phyloP scores from a whole-genome alignment of 2,113 vertebrate genomes.

The Emydura subglobosa region DNA sequence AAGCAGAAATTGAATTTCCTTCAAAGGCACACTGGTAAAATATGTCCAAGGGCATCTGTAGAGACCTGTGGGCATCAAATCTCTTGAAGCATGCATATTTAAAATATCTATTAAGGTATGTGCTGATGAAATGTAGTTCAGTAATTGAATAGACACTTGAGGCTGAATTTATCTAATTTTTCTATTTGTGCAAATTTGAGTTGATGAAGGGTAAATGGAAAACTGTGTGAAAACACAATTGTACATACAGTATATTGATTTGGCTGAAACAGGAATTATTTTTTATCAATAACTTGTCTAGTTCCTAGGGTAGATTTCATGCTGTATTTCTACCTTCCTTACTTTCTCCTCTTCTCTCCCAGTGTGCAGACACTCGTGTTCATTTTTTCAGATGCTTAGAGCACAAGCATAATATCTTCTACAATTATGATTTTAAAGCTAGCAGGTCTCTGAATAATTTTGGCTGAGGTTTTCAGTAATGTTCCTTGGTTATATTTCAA shows the following conservation, averaged over 20 bases:
- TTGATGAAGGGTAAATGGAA: background rate
- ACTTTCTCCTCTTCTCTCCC: too few relatives aligned
- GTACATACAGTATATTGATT: background rate
- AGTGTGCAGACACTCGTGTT: background rate
- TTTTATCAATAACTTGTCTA: background rate
- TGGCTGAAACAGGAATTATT: too few relatives aligned
- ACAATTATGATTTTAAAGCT: too few relatives aligned
- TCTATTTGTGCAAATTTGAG: background rate
- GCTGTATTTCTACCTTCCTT: background rate
- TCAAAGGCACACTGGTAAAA: background rate
- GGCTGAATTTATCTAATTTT: background rate
- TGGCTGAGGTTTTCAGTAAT: too few relatives aligned
- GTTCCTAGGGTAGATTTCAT: background rate
- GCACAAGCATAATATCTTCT: background rate
- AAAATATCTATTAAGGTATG: background rate
- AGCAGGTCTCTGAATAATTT: too few relatives aligned
- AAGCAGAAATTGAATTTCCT: background rate
- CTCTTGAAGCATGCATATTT: background rate
- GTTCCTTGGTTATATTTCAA: background rate
- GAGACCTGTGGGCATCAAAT: background rate
- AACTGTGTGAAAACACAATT: background rate
- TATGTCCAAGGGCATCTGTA: background rate
- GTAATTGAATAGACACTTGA: background rate
- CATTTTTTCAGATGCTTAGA: background rate
- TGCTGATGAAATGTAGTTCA: accelerated